Conservation (phyloP, 2,888 invertebrate genomes). For the Myopa testacea region DNA sequence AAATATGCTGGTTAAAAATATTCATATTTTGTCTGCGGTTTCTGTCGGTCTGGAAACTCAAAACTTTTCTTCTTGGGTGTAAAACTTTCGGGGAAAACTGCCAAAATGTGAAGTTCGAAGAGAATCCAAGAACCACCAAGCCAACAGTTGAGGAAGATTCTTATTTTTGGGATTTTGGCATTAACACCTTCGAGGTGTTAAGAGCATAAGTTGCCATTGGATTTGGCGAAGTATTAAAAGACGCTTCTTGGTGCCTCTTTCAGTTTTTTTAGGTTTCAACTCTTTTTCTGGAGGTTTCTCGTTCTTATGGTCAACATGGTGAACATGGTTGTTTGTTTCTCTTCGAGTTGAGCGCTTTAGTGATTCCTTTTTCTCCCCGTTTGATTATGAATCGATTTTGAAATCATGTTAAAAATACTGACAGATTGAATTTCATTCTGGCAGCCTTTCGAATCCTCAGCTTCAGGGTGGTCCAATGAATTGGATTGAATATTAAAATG, state of each 20-base stretch:
- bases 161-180: neutral
- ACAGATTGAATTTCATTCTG: neutral
- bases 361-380: neutral
- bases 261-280: too few species aligned
- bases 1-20: neutral
- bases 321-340: too few species aligned
- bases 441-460: neutral
- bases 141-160: neutral
- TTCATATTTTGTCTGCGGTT: constrained; percentile 16
- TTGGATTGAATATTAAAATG: neutral
- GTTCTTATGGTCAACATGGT: too few species aligned
- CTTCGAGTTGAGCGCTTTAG: neutral
- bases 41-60: neutral
- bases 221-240: neutral
- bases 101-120: constrained; percentile 1
- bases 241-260: neutral
- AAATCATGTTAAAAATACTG: neutral
- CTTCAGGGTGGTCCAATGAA: constrained; percentile 5
- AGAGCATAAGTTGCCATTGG: neutral
- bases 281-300: neutral
- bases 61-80: neutral
- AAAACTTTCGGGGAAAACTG: neutral
- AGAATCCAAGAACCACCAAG: neutral
- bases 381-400: neutral
- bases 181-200: constrained; percentile 32